phyloP scores from a whole-genome alignment of 1,140 invertebrate genomes.

The Coelopa frigida region DNA sequence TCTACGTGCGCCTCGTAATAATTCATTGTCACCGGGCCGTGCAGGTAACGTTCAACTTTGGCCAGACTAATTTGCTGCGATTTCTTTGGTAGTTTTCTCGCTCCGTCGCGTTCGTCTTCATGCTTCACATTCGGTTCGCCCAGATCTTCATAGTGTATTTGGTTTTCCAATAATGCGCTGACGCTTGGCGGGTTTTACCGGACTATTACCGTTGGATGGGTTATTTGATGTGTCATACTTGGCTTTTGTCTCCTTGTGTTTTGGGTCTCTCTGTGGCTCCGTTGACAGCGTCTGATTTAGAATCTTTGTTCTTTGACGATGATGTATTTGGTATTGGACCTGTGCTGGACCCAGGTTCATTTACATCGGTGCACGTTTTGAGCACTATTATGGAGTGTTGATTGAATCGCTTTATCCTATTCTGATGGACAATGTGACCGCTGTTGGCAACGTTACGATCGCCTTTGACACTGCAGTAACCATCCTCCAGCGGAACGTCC shows the following conservation, averaged over 20 bases:
- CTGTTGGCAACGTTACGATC: slow-evolving; percentile 53
- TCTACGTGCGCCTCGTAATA: slow-evolving; percentile 46
- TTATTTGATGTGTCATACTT: slow-evolving; percentile 9
- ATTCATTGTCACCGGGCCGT: slow-evolving; percentile 61
- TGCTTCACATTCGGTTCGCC: slow-evolving; percentile 44
- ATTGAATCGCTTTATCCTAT: slow-evolving; percentile 93
- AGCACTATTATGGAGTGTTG: slow-evolving; percentile 94
- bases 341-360: slow-evolving; percentile 10
- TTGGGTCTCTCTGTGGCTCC: slow-evolving; percentile 21
- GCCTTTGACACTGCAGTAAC: slow-evolving; percentile 52
- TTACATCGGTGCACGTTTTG: slow-evolving; percentile 59
- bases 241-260: slow-evolving; percentile 1
- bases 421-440: slow-evolving; percentile 76
- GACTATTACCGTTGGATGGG: too few relatives aligned
- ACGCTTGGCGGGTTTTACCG: slow-evolving; percentile 46
- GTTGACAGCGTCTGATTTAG: slow-evolving; percentile 28
- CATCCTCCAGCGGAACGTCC: slow-evolving; percentile 66
- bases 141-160: slow-evolving; percentile 77
- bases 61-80: slow-evolving; percentile 57
- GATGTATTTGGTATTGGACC: too few relatives aligned
- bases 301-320: too few relatives aligned
- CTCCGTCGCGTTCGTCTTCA: slow-evolving; percentile 12
- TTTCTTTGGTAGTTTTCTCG: slow-evolving; percentile 26
- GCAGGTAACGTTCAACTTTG: slow-evolving; percentile 76
- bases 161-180: slow-evolving; percentile 68